Conservation (phyloP, 37 sponge, comb jelly and placozoan genomes). For the Bolinopsis microptera region DNA sequence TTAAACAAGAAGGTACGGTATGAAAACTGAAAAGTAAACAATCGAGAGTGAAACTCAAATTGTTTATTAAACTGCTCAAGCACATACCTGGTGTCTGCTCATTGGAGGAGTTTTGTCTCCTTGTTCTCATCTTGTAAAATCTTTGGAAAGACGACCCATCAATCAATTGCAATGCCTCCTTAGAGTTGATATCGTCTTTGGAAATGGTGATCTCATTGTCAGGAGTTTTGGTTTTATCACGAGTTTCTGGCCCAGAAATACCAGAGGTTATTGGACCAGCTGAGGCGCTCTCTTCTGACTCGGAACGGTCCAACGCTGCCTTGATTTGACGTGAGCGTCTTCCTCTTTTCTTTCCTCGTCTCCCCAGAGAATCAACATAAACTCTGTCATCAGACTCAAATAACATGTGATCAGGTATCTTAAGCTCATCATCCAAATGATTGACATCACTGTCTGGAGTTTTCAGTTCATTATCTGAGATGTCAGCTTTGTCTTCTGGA, state of each 20-base stretch:
- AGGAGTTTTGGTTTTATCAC: background rate
- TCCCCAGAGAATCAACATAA: background rate
- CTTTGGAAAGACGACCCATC: slow-evolving; percentile 61
- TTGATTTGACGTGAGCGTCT: background rate
- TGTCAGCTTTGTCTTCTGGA: background rate
- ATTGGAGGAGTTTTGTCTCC: slow-evolving; percentile 33
- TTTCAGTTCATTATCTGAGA: background rate
- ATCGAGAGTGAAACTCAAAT: background rate
- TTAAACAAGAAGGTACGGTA: too few relatives aligned
- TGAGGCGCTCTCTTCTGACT: background rate
- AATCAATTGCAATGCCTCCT: slow-evolving; percentile 43
- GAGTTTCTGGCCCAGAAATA: too few relatives aligned
- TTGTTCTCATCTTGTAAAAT: slow-evolving; percentile 49
- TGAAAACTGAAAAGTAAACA: background rate
- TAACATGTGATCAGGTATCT: too few relatives aligned
- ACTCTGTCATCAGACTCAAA: too few relatives aligned
- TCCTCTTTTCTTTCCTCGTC: background rate
- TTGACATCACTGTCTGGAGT: too few relatives aligned
- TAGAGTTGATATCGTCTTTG: slow-evolving; percentile 16
- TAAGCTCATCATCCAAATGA: background rate
- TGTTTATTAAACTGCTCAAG: background rate
- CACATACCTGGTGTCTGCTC: background rate
- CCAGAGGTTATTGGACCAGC: background rate
- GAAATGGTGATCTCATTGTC: background rate
- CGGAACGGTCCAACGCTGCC: background rate